Evolutionary conservation across 2,888 invertebrate species (phyloP).

Genomic region (Pachymerium ferrugineum): DNA sequence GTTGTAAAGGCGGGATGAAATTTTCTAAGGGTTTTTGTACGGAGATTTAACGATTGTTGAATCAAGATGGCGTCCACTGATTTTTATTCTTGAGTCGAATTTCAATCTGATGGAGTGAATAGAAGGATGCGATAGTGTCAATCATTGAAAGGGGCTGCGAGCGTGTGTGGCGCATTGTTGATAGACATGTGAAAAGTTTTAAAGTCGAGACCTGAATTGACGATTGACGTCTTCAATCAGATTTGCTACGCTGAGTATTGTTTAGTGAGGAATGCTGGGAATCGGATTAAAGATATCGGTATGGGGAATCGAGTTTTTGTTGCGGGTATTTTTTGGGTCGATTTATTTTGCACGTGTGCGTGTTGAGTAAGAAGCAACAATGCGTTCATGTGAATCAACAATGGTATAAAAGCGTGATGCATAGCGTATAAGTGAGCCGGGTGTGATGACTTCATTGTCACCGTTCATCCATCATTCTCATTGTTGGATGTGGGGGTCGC

Average conservation of each 20-base stretch:
- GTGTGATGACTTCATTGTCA: slow-evolving; percentile 8
- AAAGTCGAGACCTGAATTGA: slow-evolving; percentile 16
- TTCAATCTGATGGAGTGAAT: slow-evolving; percentile 19
- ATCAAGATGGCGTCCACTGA: slow-evolving; percentile 22
- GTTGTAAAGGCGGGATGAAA: background rate
- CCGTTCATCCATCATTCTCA: slow-evolving; percentile 20
- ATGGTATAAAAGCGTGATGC: background rate
- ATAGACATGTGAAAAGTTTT: slow-evolving; percentile 12
- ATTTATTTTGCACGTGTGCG: background rate
- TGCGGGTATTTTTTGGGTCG: background rate
- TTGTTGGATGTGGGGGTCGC: slow-evolving; percentile 17
- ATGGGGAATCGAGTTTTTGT: background rate
- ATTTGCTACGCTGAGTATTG: background rate
- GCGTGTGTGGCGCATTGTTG: slow-evolving; percentile 19
- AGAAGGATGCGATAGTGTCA: slow-evolving; percentile 11
- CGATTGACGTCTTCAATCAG: slow-evolving; percentile 23
- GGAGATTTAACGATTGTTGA: no score
- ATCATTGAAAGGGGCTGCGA: background rate
- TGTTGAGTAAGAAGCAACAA: background rate
- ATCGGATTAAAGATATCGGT: no score
- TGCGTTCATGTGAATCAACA: no score
- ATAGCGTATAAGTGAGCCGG: background rate
- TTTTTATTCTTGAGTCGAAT: background rate
- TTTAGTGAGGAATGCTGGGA: no score
- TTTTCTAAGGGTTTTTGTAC: background rate